Base-by-base conservation (phyloP, 2,113 vertebrate genomes). In the Misgurnus mizolepis region DNA sequence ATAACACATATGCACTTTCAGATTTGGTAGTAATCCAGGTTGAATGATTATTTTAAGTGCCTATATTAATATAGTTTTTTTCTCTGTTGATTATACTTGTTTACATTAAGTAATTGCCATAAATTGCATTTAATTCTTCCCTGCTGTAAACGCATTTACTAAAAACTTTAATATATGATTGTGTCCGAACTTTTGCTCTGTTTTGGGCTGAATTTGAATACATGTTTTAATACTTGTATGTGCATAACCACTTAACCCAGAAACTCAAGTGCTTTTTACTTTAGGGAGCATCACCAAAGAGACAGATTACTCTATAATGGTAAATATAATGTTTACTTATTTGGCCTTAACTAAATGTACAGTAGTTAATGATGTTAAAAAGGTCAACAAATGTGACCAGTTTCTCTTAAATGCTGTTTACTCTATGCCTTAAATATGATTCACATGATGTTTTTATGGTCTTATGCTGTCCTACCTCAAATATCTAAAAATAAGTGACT, bases 41-140 rank as follows among this genome's bases (percentile, higher is more conserved):
- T 43, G 69, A 56, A 7, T 70, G 17, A 69, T 78, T 74, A 67
- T 47, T 83, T 78, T 65, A 84, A 84, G 80, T 84, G 83, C 83
- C 83, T 84, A 58, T 67, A 74, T 61, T 64, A 79, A 70, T 74
- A 67, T 79, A 67, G 69, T 74, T 72, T 58, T 40, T 65, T 39
- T 49, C 69, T 11, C 6, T 78, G 61, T 67, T 78, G 40, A 72
- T 58, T 82, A 75, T 82, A 81, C 65, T 73, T 45, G 69, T 55
- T 27, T 50, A 41, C 14, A n/a, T 34, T 18, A 67, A 53, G 12
- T 15, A 17, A 18, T 53, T 69, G 55, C 73, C 62, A 75, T 41
- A 6, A 68, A 11, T 58, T 43, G 55, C 4, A 0, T 72, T 41
- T 58, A 58, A 43, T 72, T 41, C 18, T 11, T 43, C 39, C 40